Conservation (phyloP, 2,888 invertebrate species). For the Synanthedon formicaeformis region DNA sequence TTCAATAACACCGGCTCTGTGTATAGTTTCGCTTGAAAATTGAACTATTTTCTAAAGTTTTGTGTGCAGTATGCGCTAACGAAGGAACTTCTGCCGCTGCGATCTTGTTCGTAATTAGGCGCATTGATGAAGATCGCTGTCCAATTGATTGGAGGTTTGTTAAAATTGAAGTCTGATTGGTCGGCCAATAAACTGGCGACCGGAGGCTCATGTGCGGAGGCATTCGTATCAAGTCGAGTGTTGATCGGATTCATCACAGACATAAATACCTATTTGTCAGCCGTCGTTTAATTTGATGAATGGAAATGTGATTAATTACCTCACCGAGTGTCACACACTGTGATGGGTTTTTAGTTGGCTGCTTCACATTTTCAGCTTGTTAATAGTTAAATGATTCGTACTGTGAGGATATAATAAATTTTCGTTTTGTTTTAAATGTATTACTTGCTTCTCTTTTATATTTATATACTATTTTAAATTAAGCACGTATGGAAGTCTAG, state of each 20-base stretch:
- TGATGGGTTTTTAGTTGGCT: conserved; percentile 8
- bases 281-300: conserved; percentile 34
- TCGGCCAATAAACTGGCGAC: conserved; percentile 43
- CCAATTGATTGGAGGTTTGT: neutral
- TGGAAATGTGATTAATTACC: conserved; percentile 50
- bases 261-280: conserved; percentile 61
- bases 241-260: conserved; percentile 37
- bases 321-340: conserved; percentile 5
- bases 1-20: no score
- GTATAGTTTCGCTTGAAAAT: no score
- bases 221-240: conserved; percentile 23
- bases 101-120: neutral
- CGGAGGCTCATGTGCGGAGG: conserved; percentile 24
- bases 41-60: no score
- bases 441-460: no score
- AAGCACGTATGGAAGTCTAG: no score
- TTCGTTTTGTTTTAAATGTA: no score
- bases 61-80: no score
- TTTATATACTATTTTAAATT: no score
- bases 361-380: conserved; percentile 7
- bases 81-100: no score
- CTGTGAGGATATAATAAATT: no score
- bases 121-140: neutral
- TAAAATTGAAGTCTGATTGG: conserved; percentile 9
- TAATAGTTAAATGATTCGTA: conserved; percentile 5